phyloP scores from a whole-genome alignment of 1,140 invertebrate species.

The Bombus ignitus region DNA sequence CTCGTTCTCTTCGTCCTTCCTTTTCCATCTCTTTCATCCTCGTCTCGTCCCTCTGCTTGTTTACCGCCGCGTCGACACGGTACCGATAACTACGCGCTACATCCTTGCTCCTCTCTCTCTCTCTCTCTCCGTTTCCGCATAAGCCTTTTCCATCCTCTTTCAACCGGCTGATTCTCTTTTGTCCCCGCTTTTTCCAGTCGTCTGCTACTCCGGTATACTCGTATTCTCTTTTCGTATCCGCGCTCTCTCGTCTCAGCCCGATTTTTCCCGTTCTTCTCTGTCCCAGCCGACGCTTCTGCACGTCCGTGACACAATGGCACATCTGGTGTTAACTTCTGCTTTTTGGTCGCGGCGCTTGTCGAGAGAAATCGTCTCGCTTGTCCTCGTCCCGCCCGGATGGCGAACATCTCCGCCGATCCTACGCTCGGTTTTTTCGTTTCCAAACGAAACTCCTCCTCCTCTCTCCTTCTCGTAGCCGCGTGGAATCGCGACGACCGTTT shows the following conservation, averaged over 20 bases:
- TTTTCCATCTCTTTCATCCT: neutral
- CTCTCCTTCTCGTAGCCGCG: neutral
- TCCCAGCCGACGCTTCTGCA: conserved; percentile 25
- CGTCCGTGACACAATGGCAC: conserved; percentile 57
- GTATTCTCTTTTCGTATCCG: conserved; percentile 15
- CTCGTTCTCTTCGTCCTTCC: neutral
- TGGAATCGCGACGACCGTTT: neutral
- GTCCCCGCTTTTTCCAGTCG: neutral
- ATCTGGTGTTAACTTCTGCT: conserved; percentile 52
- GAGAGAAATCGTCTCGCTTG: conserved; percentile 43
- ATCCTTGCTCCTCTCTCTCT: conserved; percentile 8
- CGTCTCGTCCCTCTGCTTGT: conserved; percentile 19
- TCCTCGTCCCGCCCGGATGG: neutral
- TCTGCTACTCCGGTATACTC: neutral
- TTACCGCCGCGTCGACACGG: conserved; percentile 24
- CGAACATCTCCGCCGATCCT: conserved; percentile 27
- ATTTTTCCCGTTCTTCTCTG: conserved; percentile 28
- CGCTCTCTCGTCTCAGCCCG: conserved; percentile 24
- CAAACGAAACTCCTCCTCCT: neutral
- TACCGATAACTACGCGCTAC: conserved; percentile 35
- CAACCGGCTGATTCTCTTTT: neutral
- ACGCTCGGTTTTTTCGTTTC: neutral
- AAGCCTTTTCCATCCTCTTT: neutral
- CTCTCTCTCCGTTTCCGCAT: neutral
- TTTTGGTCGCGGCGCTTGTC: conserved; percentile 37